Base-by-base conservation (phyloP, 2,888 invertebrate species). In the Volucella inanis region DNA sequence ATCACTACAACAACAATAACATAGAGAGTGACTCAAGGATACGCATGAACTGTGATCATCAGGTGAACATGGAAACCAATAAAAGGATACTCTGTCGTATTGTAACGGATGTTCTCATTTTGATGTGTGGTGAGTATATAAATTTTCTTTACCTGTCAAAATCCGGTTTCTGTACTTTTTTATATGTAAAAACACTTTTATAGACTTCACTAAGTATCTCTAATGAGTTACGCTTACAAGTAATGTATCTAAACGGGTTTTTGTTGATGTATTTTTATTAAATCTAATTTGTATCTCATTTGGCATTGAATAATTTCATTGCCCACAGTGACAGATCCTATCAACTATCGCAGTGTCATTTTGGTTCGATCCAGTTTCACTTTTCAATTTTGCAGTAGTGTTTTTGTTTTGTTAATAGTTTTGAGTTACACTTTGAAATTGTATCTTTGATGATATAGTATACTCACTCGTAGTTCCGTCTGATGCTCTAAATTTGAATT, bases 51-150 rank as follows among this genome's bases (percentile, higher is more conserved):
- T 84, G 62, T 67, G 82, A 81, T 22, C 50, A 87, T 59, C 80
- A 70, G 15, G 43, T n/a, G 31, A 81, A 87, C n/a, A 92, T 92
- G 91, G 92, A 92, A 77, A 90, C 90, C 62, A 92, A 91, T 76
- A 91, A 90, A 84, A 88, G 91, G 74, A 92, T 94, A 89, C 90
- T 95, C 89, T 93, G 94, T 89, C 95, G 95, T 93, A 93, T 96
- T 88, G 90, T 94, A 87, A 92, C 95, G 90, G 96, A 96, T 93
- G 93, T 95, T 89, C 89, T 93, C 80, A 94, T 96, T 89, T 90
- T 96, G 81, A 93, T 94, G 89, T 93, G 94, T 90, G 95, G 96
- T 96, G 92, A 95, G 95, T 94, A 87, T n/a, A n/a, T n/a, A n/a
- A n/a, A n/a, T n/a, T 9, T 41, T 39, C 31, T 31, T 31, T 6